Evolutionary conservation across 2,113 vertebrate species (phyloP).

Genomic region (Pandion haliaetus): DNA sequence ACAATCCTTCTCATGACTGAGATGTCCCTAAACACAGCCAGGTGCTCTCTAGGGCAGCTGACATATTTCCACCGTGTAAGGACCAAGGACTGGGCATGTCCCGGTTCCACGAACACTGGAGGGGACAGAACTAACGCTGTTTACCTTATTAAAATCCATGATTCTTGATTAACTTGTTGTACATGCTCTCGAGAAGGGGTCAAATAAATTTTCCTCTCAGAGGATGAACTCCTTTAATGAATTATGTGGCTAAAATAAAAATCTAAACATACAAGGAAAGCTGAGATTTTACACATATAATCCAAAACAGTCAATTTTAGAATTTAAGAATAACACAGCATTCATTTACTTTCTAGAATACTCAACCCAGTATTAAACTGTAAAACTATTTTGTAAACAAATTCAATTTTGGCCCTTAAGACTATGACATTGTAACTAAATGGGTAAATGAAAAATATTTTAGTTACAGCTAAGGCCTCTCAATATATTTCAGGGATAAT

Average conservation of each 20-base stretch:
- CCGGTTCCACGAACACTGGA: not conserved
- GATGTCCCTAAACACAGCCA: slow-evolving; percentile 60
- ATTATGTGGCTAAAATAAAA: slow-evolving; percentile 24
- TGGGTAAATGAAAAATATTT: slow-evolving; percentile 65
- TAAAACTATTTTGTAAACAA: slow-evolving; percentile 32
- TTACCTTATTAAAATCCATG: slow-evolving; percentile 67
- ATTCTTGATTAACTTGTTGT: slow-evolving; percentile 56
- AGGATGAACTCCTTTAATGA: slow-evolving; percentile 1
- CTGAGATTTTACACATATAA: not conserved
- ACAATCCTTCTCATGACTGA: slow-evolving; percentile 69
- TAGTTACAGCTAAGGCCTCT: slow-evolving; percentile 62
- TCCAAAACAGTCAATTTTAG: not conserved
- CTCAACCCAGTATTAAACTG: not conserved
- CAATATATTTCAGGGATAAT: slow-evolving; percentile 58
- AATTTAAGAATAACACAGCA: not conserved
- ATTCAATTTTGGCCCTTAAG: slow-evolving; percentile 30
- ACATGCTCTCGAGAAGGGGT: slow-evolving; percentile 2
- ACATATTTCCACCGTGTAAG: slow-evolving; percentile 39
- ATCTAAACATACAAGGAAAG: not conserved
- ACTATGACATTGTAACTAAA: slow-evolving; percentile 57
- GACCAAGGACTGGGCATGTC: slow-evolving; percentile 58
- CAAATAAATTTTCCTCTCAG: slow-evolving; percentile 60
- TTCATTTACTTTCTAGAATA: slow-evolving; percentile 30
- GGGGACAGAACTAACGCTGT: slow-evolving; percentile 48
- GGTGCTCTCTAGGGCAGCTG: slow-evolving; percentile 66